phyloP scores from a whole-genome alignment of 2,888 invertebrate species.

The Ditylenchus weischeri region DNA sequence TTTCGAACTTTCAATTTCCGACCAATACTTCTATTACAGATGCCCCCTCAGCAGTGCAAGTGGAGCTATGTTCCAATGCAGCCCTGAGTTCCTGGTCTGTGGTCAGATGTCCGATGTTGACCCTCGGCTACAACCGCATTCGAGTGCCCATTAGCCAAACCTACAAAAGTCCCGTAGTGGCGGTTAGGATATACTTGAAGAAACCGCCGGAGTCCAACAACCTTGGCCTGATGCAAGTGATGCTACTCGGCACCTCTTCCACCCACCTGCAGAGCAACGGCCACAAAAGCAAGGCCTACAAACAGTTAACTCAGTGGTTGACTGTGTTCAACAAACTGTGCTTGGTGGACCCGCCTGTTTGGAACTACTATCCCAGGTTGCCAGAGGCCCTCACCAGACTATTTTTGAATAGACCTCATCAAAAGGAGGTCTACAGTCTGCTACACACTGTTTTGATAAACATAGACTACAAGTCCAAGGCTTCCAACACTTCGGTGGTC shows the following conservation, averaged over 20 bases:
- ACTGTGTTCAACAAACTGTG: slow-evolving; percentile 23
- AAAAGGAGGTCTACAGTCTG: slow-evolving; percentile 18
- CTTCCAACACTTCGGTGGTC: slow-evolving; percentile 24
- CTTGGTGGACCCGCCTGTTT: slow-evolving; percentile 23
- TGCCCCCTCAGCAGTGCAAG: slow-evolving; percentile 38
- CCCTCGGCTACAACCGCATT: slow-evolving; percentile 22
- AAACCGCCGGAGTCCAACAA: slow-evolving; percentile 84
- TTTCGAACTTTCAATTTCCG: too few relatives aligned
- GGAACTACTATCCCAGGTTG: slow-evolving; percentile 28
- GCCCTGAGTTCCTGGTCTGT: slow-evolving; percentile 20
- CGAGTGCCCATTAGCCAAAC: slow-evolving; percentile 24
- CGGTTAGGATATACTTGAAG: slow-evolving; percentile 70
- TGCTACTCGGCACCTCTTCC: slow-evolving; percentile 74
- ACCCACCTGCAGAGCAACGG: neutral
- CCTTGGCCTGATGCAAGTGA: slow-evolving; percentile 81
- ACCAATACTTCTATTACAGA: slow-evolving; percentile 16
- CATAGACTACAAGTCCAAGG: slow-evolving; percentile 25
- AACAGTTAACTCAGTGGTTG: slow-evolving; percentile 26
- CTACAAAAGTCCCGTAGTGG: slow-evolving; percentile 55
- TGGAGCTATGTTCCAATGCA: slow-evolving; percentile 42
- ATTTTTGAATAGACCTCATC: slow-evolving; percentile 17
- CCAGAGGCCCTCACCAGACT: slow-evolving; percentile 22
- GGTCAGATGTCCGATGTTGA: slow-evolving; percentile 29
- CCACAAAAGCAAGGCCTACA: neutral
- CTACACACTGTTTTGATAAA: slow-evolving; percentile 21